phyloP scores from a whole-genome alignment of 2,113 vertebrate species.

The Dendropsophus ebraccatus region DNA sequence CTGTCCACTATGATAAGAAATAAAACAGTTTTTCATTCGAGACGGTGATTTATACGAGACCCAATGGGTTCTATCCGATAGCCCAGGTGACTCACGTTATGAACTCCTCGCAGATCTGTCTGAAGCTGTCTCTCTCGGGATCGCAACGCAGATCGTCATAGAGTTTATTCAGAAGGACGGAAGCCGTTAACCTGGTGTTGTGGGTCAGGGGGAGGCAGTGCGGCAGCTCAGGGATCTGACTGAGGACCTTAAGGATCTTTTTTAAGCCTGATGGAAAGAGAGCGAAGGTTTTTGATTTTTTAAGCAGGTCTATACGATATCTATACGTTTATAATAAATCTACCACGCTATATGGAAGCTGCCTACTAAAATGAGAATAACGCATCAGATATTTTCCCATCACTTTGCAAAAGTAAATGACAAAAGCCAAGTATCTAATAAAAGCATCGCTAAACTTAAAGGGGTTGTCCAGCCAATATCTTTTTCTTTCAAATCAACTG shows the following conservation, averaged over 20 bases:
- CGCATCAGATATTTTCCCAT: neutral
- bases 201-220: conserved; percentile 89
- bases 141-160: conserved; percentile 93
- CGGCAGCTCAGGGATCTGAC: conserved; percentile 90
- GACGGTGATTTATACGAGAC: neutral
- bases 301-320: neutral
- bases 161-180: conserved; percentile 89
- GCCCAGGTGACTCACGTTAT: conserved; percentile 86
- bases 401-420: neutral
- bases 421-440: no score
- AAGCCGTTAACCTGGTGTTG: conserved; percentile 92
- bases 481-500: no score
- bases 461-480: no score
- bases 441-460: neutral
- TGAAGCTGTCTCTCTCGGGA: conserved; percentile 87
- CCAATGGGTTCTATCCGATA: neutral
- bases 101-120: conserved; percentile 88
- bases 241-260: conserved; percentile 94
- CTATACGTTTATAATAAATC: neutral
- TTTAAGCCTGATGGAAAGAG: conserved; percentile 79
- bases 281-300: neutral
- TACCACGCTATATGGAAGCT: neutral
- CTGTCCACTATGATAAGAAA: conserved; percentile 79
- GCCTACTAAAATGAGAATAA: neutral
- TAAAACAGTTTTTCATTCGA: neutral